Evolutionary conservation across 2,888 invertebrate species (phyloP).

Genomic region (Coleophora deauratella): DNA sequence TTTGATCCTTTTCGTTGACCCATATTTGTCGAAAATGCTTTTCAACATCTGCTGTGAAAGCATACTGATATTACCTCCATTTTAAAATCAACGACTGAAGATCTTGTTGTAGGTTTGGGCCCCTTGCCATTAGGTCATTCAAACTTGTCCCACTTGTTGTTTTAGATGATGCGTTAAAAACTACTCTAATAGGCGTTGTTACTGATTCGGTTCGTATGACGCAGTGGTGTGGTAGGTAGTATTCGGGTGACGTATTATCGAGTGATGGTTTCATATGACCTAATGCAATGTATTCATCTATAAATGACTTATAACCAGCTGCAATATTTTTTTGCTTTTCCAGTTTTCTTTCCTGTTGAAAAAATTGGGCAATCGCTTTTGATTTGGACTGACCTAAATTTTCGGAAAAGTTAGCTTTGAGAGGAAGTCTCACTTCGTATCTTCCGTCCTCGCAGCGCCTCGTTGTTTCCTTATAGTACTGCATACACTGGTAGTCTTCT

Average conservation of each 20-base stretch:
- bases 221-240: constrained; percentile 8
- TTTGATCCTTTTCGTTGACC: constrained; percentile 4
- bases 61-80: constrained; percentile 4
- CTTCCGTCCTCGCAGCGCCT: neutral
- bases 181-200: constrained; percentile 7
- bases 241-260: neutral
- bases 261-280: constrained; percentile 1
- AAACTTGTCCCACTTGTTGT: constrained; percentile 6
- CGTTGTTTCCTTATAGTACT: neutral
- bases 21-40: constrained; percentile 10
- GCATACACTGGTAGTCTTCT: neutral
- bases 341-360: constrained; percentile 6
- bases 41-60: constrained; percentile 5
- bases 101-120: constrained; percentile 14
- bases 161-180: constrained; percentile 7
- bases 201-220: constrained; percentile 6
- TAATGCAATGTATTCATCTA: neutral
- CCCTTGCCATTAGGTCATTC: constrained; percentile 11
- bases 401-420: neutral
- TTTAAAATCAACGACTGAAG: constrained; percentile 4
- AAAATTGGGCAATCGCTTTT: constrained; percentile 5
- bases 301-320: constrained; percentile 2
- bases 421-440: constrained; percentile 1
- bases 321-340: neutral
- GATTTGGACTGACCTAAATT: neutral